Base-by-base conservation (phyloP, 2,888 invertebrate genomes). In the Biston betularia region DNA sequence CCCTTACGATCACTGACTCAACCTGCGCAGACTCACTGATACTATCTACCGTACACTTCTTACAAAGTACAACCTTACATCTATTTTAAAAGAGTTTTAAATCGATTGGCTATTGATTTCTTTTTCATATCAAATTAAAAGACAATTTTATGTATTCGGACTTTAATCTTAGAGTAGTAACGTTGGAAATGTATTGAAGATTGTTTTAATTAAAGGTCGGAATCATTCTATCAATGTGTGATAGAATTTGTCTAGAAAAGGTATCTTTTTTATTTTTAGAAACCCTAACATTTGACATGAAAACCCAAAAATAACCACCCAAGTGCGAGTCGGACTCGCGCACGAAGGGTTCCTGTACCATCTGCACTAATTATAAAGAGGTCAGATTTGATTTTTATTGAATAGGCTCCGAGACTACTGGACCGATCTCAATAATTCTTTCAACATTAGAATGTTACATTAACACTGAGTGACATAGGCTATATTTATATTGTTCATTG, bases 1-100 rank as follows among this genome's bases (percentile, higher is more conserved):
- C 87, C 89, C 83, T 82, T 82, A 76, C 80, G 89, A 87, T 88
- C 86, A 86, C 77, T 85, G 81, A 89, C 84, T 58, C 75, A 38
- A 62, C 57, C 46, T 71, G 75, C 70, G 67, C 56, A 55, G 46
- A 61, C 71, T 63, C 65, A 67, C 10, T 69, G 83, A 82, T 84
- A 78, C 73, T 71, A 85, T 86, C 82, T 77, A 12, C 70, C 74
- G 77, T 8, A 24, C 0, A 9, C 4, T 11, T 11, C 12, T 48
- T 11, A 15, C 33, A 10, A 55, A 40, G 33, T 33, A 48, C 1
- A 12, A 56, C 55, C 34, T 42, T 67, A 53, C 6, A 3, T 0
- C 8, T 7, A 14, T 46, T 1, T 12, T 0, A 1, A 12, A 38
- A 65, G 33, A 56, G 55, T 45, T 40, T 33, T 33, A 15, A 61